Conservation (phyloP, 1,140 invertebrate genomes). For the Heliothis subflexa region DNA sequence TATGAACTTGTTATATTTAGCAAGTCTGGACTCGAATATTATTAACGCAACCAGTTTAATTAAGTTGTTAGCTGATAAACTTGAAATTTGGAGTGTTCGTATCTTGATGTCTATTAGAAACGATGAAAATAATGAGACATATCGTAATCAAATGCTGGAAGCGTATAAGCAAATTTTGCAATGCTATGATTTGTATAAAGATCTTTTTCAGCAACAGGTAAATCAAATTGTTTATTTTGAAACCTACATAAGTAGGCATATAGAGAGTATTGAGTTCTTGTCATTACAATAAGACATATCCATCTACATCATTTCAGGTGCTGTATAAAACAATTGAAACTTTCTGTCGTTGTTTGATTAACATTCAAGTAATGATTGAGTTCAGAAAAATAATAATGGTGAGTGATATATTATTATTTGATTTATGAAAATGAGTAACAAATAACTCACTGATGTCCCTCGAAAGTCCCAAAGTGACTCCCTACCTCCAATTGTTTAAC, state of each 20-base stretch:
- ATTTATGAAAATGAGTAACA: no score
- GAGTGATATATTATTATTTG: not conserved
- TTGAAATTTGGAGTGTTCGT: not conserved
- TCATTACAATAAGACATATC: not conserved
- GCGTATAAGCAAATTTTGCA: not conserved
- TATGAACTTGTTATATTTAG: not conserved
- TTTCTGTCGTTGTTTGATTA: not conserved
- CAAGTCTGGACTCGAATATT: not conserved
- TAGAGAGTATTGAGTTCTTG: not conserved
- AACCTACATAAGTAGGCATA: not conserved
- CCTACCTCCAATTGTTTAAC: no score
- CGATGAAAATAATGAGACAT: not conserved
- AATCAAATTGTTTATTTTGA: not conserved
- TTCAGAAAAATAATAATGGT: not conserved
- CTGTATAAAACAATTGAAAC: not conserved
- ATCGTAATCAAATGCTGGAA: not conserved
- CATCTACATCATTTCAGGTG: not conserved
- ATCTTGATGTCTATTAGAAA: not conserved
- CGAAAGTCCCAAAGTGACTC: no score
- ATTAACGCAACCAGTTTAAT: not conserved
- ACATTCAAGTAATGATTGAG: not conserved
- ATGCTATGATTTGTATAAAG: not conserved
- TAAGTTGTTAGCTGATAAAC: not conserved
- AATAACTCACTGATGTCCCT: no score
- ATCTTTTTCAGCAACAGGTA: not conserved